Conservation (phyloP, 2,797 vertebrate species). For the Leptatherina wallacei region DNA sequence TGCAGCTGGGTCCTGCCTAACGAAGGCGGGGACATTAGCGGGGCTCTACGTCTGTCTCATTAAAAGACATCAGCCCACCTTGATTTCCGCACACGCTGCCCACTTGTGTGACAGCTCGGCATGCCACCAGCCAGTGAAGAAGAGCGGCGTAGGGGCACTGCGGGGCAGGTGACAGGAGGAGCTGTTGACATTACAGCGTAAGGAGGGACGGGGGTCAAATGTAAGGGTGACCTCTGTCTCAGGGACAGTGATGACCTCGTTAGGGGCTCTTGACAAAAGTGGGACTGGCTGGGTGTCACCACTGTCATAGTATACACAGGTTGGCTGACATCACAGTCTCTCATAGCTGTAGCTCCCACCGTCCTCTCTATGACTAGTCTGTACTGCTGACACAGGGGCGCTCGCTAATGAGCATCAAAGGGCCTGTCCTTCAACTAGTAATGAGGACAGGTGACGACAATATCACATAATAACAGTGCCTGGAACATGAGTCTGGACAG, state of each 20-base stretch:
- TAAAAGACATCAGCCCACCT: conserved; percentile 99
- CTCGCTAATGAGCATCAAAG: conserved; percentile 83
- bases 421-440: conserved; percentile 80
- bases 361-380: conserved; percentile 57
- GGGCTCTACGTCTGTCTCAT: conserved; percentile 98
- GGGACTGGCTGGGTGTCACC: conserved; percentile 76
- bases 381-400: conserved; percentile 67
- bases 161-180: conserved; percentile 82
- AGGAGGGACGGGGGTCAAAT: conserved; percentile 85
- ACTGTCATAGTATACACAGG: conserved; percentile 78
- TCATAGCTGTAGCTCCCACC: conserved; percentile 60
- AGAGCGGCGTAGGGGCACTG: conserved; percentile 76
- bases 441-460: conserved; percentile 80
- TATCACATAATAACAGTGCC: conserved; percentile 73
- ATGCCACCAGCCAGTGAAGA: conserved; percentile 84
- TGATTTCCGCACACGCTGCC: conserved; percentile 88
- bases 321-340: conserved; percentile 74
- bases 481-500: conserved; percentile 66
- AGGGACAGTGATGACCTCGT: conserved; percentile 84
- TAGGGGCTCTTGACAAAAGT: conserved; percentile 83
- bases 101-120: conserved; percentile 93
- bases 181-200: conserved; percentile 80
- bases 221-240: conserved; percentile 83
- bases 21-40: conserved; percentile 95
- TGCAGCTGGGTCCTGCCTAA: conserved; percentile 95